These are phyloP conservation scores for Dermatemys mawii DNA, from an alignment of 2,113 vertebrate species.

Conservation along the genomic window DNA sequence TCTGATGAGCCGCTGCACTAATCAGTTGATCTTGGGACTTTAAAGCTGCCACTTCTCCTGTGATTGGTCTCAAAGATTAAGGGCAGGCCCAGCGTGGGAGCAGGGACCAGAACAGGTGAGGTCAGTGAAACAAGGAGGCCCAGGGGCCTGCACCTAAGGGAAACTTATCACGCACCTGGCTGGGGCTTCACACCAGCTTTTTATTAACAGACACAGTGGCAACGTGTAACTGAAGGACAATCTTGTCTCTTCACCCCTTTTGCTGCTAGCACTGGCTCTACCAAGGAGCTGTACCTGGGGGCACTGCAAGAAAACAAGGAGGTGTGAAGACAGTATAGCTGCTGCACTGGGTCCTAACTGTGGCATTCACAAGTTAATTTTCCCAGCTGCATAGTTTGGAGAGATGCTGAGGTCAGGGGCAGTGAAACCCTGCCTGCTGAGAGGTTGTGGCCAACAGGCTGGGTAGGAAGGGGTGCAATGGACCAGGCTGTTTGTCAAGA, in stretches of 20 bases:
- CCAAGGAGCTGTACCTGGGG: neutral
- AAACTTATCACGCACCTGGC: neutral
- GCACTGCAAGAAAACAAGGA: neutral
- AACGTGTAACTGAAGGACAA: neutral
- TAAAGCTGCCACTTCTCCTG: neutral
- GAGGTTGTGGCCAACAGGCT: neutral
- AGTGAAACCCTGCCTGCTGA: neutral
- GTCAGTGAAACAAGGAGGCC: neutral
- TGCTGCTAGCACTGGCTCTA: neutral
- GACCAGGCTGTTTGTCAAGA: neutral
- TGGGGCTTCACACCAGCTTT: neutral
- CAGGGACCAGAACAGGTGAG: neutral
- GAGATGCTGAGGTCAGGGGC: neutral
- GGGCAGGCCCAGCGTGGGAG: neutral
- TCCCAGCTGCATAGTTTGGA: neutral
- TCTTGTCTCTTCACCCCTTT: neutral
- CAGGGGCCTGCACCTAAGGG: neutral
- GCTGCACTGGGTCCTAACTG: neutral
- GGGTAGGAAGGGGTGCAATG: neutral
- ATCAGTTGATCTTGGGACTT: neutral
- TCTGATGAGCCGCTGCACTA: neutral
- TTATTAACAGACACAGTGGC: rapidly evolving
- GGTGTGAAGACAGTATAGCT: neutral
- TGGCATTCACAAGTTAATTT: neutral
- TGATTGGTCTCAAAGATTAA: neutral